Conservation (phyloP, 2,113 vertebrate genomes). For the Hippopotamus amphibius region DNA sequence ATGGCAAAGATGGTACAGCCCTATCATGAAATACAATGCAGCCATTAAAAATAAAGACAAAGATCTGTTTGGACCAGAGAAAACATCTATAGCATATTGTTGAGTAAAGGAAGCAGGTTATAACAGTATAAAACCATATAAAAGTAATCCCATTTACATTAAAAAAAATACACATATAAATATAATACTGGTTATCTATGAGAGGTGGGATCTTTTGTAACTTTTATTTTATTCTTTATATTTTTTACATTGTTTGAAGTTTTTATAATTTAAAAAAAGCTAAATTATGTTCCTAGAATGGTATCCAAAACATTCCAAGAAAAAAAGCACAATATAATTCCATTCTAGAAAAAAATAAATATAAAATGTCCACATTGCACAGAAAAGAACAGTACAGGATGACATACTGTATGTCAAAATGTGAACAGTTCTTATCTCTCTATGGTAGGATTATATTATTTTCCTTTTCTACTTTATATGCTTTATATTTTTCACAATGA, state of each 20-base stretch:
- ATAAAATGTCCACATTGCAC: neutral
- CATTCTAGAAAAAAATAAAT: neutral
- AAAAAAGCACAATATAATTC: slow-evolving; percentile 1
- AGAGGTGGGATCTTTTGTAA: neutral
- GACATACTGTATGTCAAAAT: neutral
- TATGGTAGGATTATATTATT: neutral
- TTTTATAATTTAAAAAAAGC: neutral
- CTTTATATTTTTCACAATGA: neutral
- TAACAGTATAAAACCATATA: neutral
- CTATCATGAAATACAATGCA: neutral
- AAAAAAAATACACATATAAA: neutral
- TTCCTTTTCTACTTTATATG: neutral
- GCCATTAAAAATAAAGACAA: neutral
- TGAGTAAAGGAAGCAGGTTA: neutral
- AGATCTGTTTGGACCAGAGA: neutral
- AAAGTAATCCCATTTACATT: neutral
- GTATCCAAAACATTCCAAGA: neutral
- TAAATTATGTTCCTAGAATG: neutral
- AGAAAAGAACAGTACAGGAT: neutral
- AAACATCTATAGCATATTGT: neutral
- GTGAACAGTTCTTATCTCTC: neutral
- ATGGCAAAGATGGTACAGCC: neutral
- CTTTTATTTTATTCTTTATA: slow-evolving; percentile 1
- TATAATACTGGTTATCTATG: neutral
- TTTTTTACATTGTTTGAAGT: neutral